Percentiles rank a stretch among this genome's conserved stretches.
Conservation (phyloP, 1,140 invertebrate genomes). For the Hycleus phaleratus region DNA sequence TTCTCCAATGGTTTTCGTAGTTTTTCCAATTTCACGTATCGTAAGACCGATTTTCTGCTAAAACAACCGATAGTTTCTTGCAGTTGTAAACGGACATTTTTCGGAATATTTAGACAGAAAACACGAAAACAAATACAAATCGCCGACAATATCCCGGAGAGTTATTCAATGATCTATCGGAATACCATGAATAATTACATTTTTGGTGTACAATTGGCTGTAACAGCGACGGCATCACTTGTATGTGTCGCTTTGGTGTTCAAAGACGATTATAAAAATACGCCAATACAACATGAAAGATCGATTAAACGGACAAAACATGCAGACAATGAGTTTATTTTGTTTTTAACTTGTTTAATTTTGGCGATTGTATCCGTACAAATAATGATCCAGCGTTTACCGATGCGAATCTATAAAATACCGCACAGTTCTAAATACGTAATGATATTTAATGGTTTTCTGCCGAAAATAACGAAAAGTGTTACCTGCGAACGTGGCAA, state of each 20-base stretch:
- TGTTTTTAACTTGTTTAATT: not conserved
- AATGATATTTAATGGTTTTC: not conserved
- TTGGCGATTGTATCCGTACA: not conserved
- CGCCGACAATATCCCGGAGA: conserved; percentile 2
- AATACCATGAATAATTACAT: conserved; percentile 4
- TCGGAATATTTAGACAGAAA: too few relatives aligned
- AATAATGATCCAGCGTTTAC: conserved; percentile 9
- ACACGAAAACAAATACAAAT: not conserved
- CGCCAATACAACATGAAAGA: not conserved
- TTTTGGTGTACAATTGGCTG: not conserved
- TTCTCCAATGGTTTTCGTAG: too few relatives aligned
- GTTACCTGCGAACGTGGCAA: not conserved
- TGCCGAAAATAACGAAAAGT: conserved; percentile 6
- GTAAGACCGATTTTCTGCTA: too few relatives aligned
- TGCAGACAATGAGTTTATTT: not conserved
- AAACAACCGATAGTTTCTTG: too few relatives aligned
- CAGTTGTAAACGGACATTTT: too few relatives aligned
- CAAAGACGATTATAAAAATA: not conserved
- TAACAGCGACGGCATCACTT: not conserved
- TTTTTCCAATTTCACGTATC: too few relatives aligned
- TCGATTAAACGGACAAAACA: not conserved
- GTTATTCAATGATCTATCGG: conserved; percentile 1
- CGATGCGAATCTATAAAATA: conserved; percentile 23
- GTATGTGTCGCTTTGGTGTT: not conserved
- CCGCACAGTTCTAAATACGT: conserved; percentile 15